Evolutionary conservation across 30 jellyfish, hydroid and myxozoan genomes (phyloP).

Genomic region (Aurelia sp.): DNA sequence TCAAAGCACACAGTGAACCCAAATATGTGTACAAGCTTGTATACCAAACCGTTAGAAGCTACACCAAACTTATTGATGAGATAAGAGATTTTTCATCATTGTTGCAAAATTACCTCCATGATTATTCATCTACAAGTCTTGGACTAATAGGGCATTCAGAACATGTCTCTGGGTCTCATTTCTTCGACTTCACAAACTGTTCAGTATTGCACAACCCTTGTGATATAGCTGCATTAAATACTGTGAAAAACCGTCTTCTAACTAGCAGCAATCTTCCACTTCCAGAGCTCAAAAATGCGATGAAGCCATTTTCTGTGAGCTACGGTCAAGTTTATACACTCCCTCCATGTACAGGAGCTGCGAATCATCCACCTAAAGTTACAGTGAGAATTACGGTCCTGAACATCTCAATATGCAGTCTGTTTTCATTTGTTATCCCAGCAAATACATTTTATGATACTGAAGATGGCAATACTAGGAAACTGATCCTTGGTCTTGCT

Average conservation of each 20-base stretch:
- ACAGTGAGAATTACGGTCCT: conserved; percentile 9
- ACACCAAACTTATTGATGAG: conserved; percentile 13
- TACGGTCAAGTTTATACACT: conserved; percentile 41
- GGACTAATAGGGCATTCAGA: conserved; percentile 40
- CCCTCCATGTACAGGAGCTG: conserved; percentile 59
- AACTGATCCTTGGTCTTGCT: conserved; percentile 19
- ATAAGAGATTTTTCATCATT: conserved; percentile 12
- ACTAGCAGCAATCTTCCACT: conserved; percentile 30
- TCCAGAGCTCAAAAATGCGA: conserved; percentile 29
- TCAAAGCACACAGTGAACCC: conserved; percentile 58
- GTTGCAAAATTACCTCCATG: conserved; percentile 26
- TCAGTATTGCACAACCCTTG: conserved; percentile 88
- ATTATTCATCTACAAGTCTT: conserved; percentile 12
- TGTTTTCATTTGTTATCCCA: conserved; percentile 65
- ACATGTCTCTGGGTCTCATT: conserved; percentile 15
- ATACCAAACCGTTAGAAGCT: conserved; percentile 17
- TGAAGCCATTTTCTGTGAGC: conserved; percentile 35
- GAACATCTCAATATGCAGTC: conserved; percentile 50
- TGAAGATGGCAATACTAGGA: conserved; percentile 91
- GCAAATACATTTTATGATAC: conserved; percentile 81
- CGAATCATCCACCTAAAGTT: conserved; percentile 62
- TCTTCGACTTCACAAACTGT: conserved; percentile 73
- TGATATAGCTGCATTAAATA: conserved; percentile 59
- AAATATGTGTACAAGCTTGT: conserved; percentile 43
- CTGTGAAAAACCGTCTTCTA: conserved; percentile 23